Percentiles rank a stretch among this genome's conserved stretches.
These are phyloP conservation scores for Syndactyla subalaris DNA, from an alignment of 2,797 vertebrate genomes.

Conservation along the genomic window DNA sequence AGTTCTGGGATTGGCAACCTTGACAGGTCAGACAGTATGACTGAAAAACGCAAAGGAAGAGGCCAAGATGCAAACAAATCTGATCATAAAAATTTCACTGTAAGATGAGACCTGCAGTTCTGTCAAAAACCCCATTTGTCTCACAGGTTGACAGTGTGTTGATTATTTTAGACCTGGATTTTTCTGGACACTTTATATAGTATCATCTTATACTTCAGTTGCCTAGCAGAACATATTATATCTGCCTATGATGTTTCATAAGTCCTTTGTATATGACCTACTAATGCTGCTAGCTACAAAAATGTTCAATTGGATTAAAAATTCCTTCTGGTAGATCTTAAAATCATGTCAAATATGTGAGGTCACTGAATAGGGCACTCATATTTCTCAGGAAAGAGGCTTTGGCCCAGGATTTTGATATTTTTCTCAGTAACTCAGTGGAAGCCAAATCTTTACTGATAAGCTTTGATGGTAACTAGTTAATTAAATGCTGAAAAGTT, in stretches of 20 bases:
- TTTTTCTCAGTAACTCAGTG: not conserved
- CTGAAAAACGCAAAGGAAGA: not conserved
- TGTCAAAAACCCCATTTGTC: not conserved
- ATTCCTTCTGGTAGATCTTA: not conserved
- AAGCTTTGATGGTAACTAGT: not conserved
- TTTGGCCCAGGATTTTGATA: not conserved
- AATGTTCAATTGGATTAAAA: not conserved
- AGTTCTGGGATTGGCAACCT: not conserved
- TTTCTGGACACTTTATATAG: not conserved
- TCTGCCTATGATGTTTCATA: not conserved
- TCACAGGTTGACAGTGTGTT: not conserved
- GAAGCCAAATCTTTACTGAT: not conserved
- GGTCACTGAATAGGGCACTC: not conserved
- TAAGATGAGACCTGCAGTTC: not conserved
- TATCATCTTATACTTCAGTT: not conserved
- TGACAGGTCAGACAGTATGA: not conserved
- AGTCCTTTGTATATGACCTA: not conserved
- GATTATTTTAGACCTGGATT: not conserved
- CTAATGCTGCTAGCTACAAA: not conserved
- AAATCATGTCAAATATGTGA: not conserved
- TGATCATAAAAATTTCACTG: not conserved
- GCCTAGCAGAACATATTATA: not conserved
- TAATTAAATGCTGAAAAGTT: not conserved
- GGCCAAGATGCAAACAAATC: not conserved
- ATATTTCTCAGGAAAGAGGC: not conserved